Conservation (phyloP, 2,888 invertebrate species). For the Sarcophaga caerulescens region DNA sequence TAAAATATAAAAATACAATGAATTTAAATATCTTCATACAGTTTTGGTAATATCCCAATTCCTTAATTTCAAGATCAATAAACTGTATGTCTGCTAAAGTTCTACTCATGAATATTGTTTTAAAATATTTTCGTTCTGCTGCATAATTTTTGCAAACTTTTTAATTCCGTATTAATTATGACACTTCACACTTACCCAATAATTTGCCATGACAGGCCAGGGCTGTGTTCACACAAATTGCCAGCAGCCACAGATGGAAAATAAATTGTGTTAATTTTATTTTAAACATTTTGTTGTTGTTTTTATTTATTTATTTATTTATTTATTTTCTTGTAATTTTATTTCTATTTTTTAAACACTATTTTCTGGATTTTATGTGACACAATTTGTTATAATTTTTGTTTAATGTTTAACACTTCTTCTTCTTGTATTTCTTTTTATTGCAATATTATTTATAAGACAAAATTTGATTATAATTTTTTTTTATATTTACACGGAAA, state of each 20-base stretch:
- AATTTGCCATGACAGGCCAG: slow-evolving; percentile 78
- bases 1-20: too few species aligned
- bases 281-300: slow-evolving; percentile 50
- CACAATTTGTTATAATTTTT: slow-evolving; percentile 19
- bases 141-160: slow-evolving; percentile 11
- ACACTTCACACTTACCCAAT: slow-evolving; percentile 75
- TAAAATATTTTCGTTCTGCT: background rate
- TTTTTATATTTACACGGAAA: background rate
- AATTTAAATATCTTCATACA: too few species aligned
- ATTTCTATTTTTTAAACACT: slow-evolving; percentile 33
- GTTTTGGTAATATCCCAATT: too few species aligned
- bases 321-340: slow-evolving; percentile 17
- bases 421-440: background rate
- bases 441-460: slow-evolving; percentile 54
- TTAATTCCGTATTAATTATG: slow-evolving; percentile 36
- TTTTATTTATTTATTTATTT: too few species aligned
- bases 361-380: background rate
- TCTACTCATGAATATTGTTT: background rate
- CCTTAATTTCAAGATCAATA: slow-evolving; percentile 35
- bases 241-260: slow-evolving; percentile 72
- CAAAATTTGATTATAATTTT: slow-evolving; percentile 66
- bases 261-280: slow-evolving; percentile 65
- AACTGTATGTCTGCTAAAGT: background rate
- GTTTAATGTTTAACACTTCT: background rate
- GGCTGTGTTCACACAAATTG: slow-evolving; percentile 74